A percentile compares a stretch with the other conserved stretches of the same genome.
Evolutionary conservation across 2,113 vertebrate species (phyloP).

Genomic region (Blennius ocellaris): DNA sequence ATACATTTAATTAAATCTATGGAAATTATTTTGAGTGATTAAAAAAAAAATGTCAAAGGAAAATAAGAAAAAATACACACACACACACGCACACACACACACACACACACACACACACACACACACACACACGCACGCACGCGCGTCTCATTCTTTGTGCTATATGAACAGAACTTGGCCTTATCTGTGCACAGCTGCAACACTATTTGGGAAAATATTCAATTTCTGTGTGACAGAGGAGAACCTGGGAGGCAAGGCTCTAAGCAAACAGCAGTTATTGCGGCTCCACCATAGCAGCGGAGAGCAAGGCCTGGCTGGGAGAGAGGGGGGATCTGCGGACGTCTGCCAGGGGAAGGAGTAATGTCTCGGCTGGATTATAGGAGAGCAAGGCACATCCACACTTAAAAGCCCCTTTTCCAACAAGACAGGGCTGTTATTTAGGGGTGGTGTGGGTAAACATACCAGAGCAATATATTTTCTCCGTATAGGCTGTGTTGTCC

Average conservation of each 20-base stretch:
- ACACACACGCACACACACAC: constrained; percentile 23
- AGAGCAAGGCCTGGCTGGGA: constrained; percentile 73
- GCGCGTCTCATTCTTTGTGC: constrained; percentile 57
- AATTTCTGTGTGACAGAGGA: constrained; percentile 80
- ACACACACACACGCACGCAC: constrained; percentile 24
- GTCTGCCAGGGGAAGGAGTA: constrained; percentile 83
- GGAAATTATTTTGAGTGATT: not conserved
- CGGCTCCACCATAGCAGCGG: constrained; percentile 73
- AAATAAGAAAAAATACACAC: not conserved
- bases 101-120: constrained; percentile 30
- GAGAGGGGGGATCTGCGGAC: constrained; percentile 77
- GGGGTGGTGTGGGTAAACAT: constrained; percentile 75
- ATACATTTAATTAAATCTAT: constrained; percentile 3
- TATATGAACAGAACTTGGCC: constrained; percentile 68
- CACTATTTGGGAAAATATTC: constrained; percentile 82
- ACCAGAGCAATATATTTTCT: constrained; percentile 61
- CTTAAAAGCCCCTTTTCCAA: constrained; percentile 82
- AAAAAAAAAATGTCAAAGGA: constrained; percentile 10
- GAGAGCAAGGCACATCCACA: constrained; percentile 76
- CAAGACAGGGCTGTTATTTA: constrained; percentile 83
- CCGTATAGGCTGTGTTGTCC: constrained; percentile 58
- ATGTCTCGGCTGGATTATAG: constrained; percentile 84
- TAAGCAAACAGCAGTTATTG: constrained; percentile 83
- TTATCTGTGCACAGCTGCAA: constrained; percentile 80
- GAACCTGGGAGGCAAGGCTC: constrained; percentile 80